phyloP scores from a whole-genome alignment of 2,113 vertebrate genomes.

The Poeciliopsis retropinna region DNA sequence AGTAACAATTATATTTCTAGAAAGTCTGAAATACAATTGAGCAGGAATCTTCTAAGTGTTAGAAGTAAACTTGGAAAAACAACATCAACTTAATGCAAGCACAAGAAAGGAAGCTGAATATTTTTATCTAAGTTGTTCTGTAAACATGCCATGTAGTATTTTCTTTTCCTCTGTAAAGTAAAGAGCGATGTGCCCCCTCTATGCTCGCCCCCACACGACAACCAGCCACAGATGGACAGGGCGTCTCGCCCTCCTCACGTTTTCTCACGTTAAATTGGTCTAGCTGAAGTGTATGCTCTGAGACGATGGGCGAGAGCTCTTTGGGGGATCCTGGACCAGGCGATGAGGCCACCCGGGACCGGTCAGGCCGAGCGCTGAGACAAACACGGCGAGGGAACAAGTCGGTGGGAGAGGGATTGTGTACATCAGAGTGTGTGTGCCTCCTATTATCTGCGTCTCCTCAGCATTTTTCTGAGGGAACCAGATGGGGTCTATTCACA shows the following conservation, averaged over 20 bases:
- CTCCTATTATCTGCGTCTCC: slow-evolving; percentile 66
- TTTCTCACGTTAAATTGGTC: slow-evolving; percentile 77
- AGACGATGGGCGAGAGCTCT: slow-evolving; percentile 63
- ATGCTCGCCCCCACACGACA: slow-evolving; percentile 31
- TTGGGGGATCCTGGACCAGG: slow-evolving; percentile 70
- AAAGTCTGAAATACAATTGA: too few species aligned
- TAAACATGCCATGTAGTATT: slow-evolving; percentile 1
- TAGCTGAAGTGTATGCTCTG: slow-evolving; percentile 54
- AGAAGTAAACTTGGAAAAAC: background rate
- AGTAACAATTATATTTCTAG: background rate
- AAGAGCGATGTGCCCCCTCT: slow-evolving; percentile 32
- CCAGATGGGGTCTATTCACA: slow-evolving; percentile 87
- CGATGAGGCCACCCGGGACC: slow-evolving; percentile 68
- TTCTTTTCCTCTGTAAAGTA: slow-evolving; percentile 4
- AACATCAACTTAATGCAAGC: background rate
- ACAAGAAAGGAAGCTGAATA: background rate
- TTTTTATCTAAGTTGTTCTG: background rate
- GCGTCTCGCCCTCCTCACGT: slow-evolving; percentile 54
- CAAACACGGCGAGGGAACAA: slow-evolving; percentile 23
- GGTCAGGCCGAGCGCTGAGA: slow-evolving; percentile 50
- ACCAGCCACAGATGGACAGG: slow-evolving; percentile 68
- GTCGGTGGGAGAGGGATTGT: slow-evolving; percentile 19
- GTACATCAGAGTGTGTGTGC: slow-evolving; percentile 35
- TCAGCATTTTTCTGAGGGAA: slow-evolving; percentile 77
- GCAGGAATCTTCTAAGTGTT: slow-evolving; percentile 9